A percentile compares a stretch with the other conserved stretches of the same genome.
These are phyloP conservation scores for Escarpia spicata DNA, from an alignment of 2,888 invertebrate species.

Conservation along the genomic window DNA sequence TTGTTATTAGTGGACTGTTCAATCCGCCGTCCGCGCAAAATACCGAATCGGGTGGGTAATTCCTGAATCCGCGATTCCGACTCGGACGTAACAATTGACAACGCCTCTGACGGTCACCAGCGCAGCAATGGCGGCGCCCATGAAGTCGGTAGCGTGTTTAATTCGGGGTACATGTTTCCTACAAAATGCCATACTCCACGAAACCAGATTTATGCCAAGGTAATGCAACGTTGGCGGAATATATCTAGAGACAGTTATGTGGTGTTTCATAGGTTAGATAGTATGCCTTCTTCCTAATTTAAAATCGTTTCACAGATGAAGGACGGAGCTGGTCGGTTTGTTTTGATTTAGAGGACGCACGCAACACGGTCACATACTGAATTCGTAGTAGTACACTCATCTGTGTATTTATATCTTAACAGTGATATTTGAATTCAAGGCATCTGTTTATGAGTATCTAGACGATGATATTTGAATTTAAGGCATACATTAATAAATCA, in stretches of 20 bases:
- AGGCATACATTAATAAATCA: no score
- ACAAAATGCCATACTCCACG: background rate
- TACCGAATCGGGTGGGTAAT: no score
- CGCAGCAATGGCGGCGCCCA: conserved; percentile 16
- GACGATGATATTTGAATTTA: background rate
- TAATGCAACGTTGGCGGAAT: background rate
- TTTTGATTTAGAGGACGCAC: background rate
- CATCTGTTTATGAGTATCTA: background rate
- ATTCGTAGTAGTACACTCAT: background rate
- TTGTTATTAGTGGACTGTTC: no score
- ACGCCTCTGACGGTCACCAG: background rate
- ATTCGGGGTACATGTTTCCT: background rate
- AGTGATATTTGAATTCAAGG: background rate
- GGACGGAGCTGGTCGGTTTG: background rate
- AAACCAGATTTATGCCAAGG: background rate
- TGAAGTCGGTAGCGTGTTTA: conserved; percentile 16
- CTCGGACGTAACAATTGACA: background rate
- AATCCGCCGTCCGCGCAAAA: no score
- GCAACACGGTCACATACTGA: background rate
- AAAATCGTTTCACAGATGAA: background rate
- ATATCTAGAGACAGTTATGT: background rate
- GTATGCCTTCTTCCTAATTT: background rate
- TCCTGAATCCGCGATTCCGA: no score
- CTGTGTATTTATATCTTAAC: background rate
- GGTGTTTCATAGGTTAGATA: background rate